Base-by-base conservation (phyloP, 2,113 vertebrate species). In the Seriola quinqueradiata region DNA sequence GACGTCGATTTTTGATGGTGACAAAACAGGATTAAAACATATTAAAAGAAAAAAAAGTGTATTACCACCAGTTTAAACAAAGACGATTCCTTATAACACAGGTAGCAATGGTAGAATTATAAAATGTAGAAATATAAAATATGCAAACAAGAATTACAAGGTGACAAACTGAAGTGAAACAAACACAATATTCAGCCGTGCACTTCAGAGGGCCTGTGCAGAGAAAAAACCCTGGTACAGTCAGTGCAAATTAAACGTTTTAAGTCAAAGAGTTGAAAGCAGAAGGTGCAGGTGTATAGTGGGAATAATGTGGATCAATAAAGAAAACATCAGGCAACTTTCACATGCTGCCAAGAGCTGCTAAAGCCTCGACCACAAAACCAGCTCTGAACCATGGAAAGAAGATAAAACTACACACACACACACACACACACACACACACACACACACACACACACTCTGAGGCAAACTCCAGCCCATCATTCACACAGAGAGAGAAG, bases 401-500 rank as follows among this genome's bases (percentile, higher is more conserved):
- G 34, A 36, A 36, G 34, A 36, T 36, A 36, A 1, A 42, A 42
- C 40, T 10, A 42, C 40, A 42, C 40, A 42, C 40, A 42, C 40
- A 42, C 40, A 42, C 40, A 54, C 5, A 28, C 3, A 21, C 38
- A 61, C 34, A 40, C 38, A 58, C 11, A 40, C n/a, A 40, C 28
- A 46, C 32, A n/a, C 3, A 10, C 17, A 16, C 4, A 6, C 1
- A 10, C 16, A 57, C 4, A 34, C 5, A 60, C 36, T 57, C 34
- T 38, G 7, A 70, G 23, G 21, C 44, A 52, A 61, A 63, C 64
- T 65, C 19, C 32, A 57, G 70, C 54, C 12, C 9, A 34, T 64
- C 48, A 66, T 50, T 78, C 52, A 82, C 52, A 59, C 61, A 48
- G 23, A 66, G 28, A 71, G 28, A 59, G 19, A 63, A 52, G 19